Evolutionary conservation across 64 coral and sea anemone species (phyloP), one percentile per base, ranked within the genome.

Genomic region (Stichodactyla mertensii): DNA sequence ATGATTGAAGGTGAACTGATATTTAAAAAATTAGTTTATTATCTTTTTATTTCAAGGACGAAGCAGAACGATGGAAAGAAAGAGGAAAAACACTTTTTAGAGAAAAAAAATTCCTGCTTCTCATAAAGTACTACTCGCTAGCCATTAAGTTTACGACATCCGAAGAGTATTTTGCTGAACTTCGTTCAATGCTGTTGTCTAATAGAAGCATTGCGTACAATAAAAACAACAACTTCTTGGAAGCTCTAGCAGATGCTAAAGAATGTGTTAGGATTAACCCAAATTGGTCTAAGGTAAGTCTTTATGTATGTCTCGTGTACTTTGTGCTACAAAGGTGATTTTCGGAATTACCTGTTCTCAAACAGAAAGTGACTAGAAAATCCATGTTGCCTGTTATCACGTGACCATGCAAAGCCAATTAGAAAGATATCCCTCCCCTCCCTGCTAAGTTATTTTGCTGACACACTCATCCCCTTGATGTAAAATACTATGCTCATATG

Each of bases 11-110:
- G 36, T 45, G 36, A 45, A 45, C 36, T 45, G 36, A 45, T 45
- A 2, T 45, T 45, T 45, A 45, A 45, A 45, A 45, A 45, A 45
- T 45, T 3, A 45, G 36, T 45, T 45, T 45, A 45, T 45, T 45
- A 45, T 45, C 6, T 66, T 66, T 23, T 66, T n/a, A 20, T 66
- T 66, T 66, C 8, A 18, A 81, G 78, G 78, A 81, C 11, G 92
- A 94, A 79, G 88, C 85, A 54, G 69, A 84, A 56, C 84, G 89
- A 56, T 94, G 92, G 92, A 94, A 90, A 66, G 85, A 94, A 83
- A 83, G 92, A 58, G 92, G 88, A 70, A 91, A 91, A 19, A 16
- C 51, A 16, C 51, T 94, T 23, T 94, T 87, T 36, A 77, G 66
- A 83, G 58, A 71, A 54, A 55, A 52, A 4, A 67, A 84, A 14